Base-by-base conservation (phyloP, 2,888 invertebrate species). In the Congeria kusceri region DNA sequence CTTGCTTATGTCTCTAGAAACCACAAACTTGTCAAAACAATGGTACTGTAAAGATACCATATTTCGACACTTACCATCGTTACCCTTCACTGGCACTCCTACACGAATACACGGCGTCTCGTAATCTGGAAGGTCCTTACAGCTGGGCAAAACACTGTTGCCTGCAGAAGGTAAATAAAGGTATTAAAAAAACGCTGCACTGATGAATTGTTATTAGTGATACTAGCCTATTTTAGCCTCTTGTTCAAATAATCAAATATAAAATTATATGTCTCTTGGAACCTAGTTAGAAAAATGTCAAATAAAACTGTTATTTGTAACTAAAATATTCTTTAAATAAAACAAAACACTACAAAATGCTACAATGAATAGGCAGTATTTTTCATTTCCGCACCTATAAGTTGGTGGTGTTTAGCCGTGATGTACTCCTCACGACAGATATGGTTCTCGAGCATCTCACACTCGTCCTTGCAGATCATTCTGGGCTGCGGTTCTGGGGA, bases 341-440 rank as follows among this genome's bases (percentile, higher is more conserved):
- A 39, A 39, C 39, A 7, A 39, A 39, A 39, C 3, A 11, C 39
- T 39, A 11, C 9, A 13, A 1, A n/a, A 39, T 11, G 9, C 39
- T 5, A 39, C 15, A 39, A 13, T 11, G 39, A n/a, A n/a, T 9
- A 39, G 20, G 18, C 29, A 62, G 18, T 29, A n/a, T 15, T 39
- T 18, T 20, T 57, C 25, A 64, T 39, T 39, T 39, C 15, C 65
- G 74, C 69, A 91, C 92, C 91, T 57, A 92, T 88, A 0, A 90
- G 82, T 0, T 97, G 97, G 94, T 98, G 98, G 84, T 97, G 95
- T 91, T 98, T 98, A 1, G 98, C 98, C 88, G 98, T 97, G 0
- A 97, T 97, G 94, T 98, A 98, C 92, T 99, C 99, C 88, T 96
- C 96, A 88, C 96, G 96, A 91, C 99, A 99, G 47, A 98, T 94